A percentile compares a stretch with the other conserved stretches of the same genome.
Conservation (phyloP, 1,140 invertebrate species). For the Varroa destructor region DNA sequence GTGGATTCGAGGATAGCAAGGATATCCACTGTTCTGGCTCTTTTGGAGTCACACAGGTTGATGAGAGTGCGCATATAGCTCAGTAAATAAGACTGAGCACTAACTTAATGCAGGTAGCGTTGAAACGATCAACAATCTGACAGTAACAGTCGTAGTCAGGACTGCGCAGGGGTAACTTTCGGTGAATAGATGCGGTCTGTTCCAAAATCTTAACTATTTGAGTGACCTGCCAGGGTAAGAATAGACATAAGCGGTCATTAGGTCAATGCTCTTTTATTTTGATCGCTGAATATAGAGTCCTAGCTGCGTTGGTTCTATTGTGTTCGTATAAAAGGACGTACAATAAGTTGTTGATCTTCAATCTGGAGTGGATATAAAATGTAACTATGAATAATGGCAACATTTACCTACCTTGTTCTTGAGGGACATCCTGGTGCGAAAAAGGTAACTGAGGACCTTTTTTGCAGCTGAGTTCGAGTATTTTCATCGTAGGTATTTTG, state of each 20-base stretch:
- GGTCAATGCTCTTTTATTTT: background rate
- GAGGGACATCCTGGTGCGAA: constrained; percentile 27
- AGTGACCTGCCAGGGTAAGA: background rate
- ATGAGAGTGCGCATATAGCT: constrained; percentile 43
- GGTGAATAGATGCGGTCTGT: constrained; percentile 4
- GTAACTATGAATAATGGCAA: background rate
- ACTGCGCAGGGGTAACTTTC: background rate
- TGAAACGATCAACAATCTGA: constrained; percentile 14
- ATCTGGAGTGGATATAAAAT: too few relatives aligned
- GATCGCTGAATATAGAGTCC: background rate
- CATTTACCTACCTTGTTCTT: constrained; percentile 31
- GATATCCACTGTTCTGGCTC: background rate
- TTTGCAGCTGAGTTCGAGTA: constrained; percentile 2
- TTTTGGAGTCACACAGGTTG: constrained; percentile 43
- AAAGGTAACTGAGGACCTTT: background rate
- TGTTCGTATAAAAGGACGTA: constrained; percentile 20
- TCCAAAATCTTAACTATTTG: constrained; percentile 15
- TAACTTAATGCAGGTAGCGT: constrained; percentile 31
- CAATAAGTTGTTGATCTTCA: too few relatives aligned
- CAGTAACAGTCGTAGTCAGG: constrained; percentile 12
- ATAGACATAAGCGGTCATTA: background rate
- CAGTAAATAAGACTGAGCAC: constrained; percentile 41
- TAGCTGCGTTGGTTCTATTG: constrained; percentile 20
- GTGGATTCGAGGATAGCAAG: background rate
- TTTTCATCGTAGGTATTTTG: constrained; percentile 26